Evolutionary conservation across 2,888 invertebrate genomes (phyloP), one percentile per base, ranked within the genome.

Genomic region (Liposcelis brunnea): DNA sequence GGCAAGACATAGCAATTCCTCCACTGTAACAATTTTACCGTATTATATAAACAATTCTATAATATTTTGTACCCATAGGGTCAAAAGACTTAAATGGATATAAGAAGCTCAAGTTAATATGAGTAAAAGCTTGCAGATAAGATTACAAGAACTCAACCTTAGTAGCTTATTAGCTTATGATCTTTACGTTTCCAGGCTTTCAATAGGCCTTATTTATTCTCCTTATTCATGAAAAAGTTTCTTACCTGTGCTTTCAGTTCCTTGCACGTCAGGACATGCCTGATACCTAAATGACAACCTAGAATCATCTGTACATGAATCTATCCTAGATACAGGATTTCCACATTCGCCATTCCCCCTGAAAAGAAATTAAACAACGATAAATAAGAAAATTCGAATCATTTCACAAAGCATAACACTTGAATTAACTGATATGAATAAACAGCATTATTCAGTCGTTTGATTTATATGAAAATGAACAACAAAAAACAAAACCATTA

Each of bases 241-340:
- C 66, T 65, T 59, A 84, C 83, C 77, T 53, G 79, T 76, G 58
- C 80, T 81, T 62, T 85, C 84, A 0, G 84, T 79, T 36, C 77
- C 75, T 1, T 68, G 69, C 3, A 85, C 75, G 56, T 85, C 82
- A 0, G 81, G 79, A 57, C 89, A 87, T 1, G 84, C 82, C 66
- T 83, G 81, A 61, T 84, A 87, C 50, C 81, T 75, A 51, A 89
- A 70, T 49, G 85, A 72, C 37, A 87, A 69, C 36, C 80, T 66
- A 2, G 83, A 81, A 56, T 82, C 79, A 55, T 86, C 83, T 1
- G 85, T 86, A 63, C 87, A 89, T 44, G 81, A 77, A 61, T 85
- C 84, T 1, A 83, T 81, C 37, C 77, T 73, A 10, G 85, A 85
- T 12, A 74, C 73, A 1, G 86, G 86, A 55, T 75, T 74, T 34